These are phyloP conservation scores for Sinohyriopsis cumingii DNA, from an alignment of 2,888 invertebrate species.

Conservation along the genomic window DNA sequence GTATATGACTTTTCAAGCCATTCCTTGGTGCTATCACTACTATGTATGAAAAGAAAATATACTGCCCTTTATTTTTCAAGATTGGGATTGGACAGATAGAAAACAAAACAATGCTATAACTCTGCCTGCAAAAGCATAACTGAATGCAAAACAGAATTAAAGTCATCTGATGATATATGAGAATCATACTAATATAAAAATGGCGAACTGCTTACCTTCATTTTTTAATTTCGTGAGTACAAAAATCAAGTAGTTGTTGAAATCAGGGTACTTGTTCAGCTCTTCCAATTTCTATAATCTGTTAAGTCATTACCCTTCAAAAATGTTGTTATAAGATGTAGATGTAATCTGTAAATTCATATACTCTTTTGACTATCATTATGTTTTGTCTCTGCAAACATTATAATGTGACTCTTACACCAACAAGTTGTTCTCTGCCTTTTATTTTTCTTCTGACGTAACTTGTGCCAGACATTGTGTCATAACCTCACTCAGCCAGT, in stretches of 20 bases:
- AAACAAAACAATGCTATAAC: not conserved
- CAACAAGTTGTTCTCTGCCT: too few species aligned
- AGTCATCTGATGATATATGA: not conserved
- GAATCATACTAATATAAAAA: not conserved
- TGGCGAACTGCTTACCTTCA: conserved; percentile 77
- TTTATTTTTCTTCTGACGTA: too few species aligned
- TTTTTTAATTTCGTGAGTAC: conserved; percentile 94
- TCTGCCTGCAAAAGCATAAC: not conserved
- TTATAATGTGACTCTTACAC: too few species aligned
- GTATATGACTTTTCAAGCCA: too few species aligned
- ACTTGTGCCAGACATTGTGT: too few species aligned
- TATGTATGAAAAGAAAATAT: too few species aligned
- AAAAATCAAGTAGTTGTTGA: conserved; percentile 99
- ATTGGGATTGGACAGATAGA: too few species aligned
- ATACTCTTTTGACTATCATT: too few species aligned
- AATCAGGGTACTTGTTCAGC: conserved; percentile 97
- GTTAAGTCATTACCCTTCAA: conserved; percentile 31
- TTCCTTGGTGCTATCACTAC: too few species aligned
- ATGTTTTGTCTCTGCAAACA: too few species aligned
- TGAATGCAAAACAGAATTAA: not conserved
- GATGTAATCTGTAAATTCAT: not conserved
- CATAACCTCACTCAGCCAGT: too few species aligned
- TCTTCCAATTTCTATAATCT: conserved; percentile 93
- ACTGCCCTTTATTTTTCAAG: too few species aligned
- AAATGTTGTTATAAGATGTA: not conserved